Evolutionary conservation across 2,888 invertebrate species (phyloP), one percentile per base, ranked within the genome.

Genomic region (Tetranychus truncatus): DNA sequence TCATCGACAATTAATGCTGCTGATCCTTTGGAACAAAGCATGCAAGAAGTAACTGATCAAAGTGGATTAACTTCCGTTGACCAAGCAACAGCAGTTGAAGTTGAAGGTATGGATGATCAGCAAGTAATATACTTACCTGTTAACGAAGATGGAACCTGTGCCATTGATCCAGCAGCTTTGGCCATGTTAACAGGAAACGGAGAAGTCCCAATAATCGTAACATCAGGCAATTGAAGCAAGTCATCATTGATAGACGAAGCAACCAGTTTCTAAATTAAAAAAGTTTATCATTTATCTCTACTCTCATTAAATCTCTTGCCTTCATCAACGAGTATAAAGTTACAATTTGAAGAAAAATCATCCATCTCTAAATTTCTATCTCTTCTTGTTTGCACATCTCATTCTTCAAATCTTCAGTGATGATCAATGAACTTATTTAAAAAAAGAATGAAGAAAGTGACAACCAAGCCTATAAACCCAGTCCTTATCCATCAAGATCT

Each of bases 71-170:
- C 24, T 21, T 18, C 18, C 66, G 15, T 5, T 15, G 66, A 66
- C n/a, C 66, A 66, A 66, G 66, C 66, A 15, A 71, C 71, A 21
- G 24, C 15, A 55, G 72, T 24, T 45, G 73, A 73, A 65, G n/a
- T 44, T 46, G 45, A 18, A n/a, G 46, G 18, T 15, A 21, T 18
- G 21, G 46, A n/a, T 20, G 73, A 73, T 18, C 73, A 73, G 20
- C 73, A 73, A 73, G 73, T 73, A 66, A 46, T 73, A 15, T 73
- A 73, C 73, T 21, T 73, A 21, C 73, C 73, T 15, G 46, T 66
- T 2, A 73, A 73, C 21, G 73, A 73, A 73, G 73, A 66, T 20
- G 73, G 73, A 21, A 73, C 73, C 8, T 45, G 21, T 46, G 65
- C 73, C n/a, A 8, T 73, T 55, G 73, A 73, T 65, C 55, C 9